Base-by-base conservation (phyloP, 2,797 vertebrate genomes). In the Sphenopsis melanotis region DNA sequence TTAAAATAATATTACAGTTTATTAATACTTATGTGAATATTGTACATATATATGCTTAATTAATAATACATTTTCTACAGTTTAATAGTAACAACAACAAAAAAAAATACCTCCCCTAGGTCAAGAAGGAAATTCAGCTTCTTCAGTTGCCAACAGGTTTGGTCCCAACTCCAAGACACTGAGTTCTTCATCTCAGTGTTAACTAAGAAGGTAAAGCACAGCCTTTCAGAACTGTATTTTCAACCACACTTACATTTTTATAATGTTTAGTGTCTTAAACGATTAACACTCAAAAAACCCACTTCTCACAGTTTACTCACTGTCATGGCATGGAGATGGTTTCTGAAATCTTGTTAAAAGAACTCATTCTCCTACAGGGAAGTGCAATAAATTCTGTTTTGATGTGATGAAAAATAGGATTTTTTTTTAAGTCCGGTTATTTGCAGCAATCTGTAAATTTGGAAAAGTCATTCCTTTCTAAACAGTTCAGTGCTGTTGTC, bases 1-100 rank as follows among this genome's bases (percentile, higher is more conserved):
- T 95, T 93, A 90, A 94, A 95, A 89, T 81, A 81, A 90, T 82
- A 85, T 91, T 91, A 94, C 53, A 12, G 59, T 70, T 96, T 61
- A 53, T 75, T 83, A 86, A 90, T 75, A 89, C 15, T 56, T 87
- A 36, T 12, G 34, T 87, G 52, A 55, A 64, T 81, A 89, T 84
- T 89, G 66, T 86, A 44, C 84, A 89, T 81, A 71, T 34, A 80
- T 53, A 84, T 12, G 41, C 15, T 59, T 71, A n/a, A 93, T 91
- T 83, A 63, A 89, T 82, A 52, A 29, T 23, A 12, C 11, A 1
- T 39, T 81, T 91, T 49, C 46, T 60, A 76, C 55, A 64, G 30
- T 32, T 57, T 36, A 76, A 61, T 32, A 39, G 69, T 32, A 87
- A 64, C 39, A 66, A 20, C 34, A 37, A 23, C 6, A 18, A 47